A percentile compares a stretch with the other conserved stretches of the same genome.
Conservation (phyloP, 1,140 invertebrate species). For the Drosophila melanica region DNA sequence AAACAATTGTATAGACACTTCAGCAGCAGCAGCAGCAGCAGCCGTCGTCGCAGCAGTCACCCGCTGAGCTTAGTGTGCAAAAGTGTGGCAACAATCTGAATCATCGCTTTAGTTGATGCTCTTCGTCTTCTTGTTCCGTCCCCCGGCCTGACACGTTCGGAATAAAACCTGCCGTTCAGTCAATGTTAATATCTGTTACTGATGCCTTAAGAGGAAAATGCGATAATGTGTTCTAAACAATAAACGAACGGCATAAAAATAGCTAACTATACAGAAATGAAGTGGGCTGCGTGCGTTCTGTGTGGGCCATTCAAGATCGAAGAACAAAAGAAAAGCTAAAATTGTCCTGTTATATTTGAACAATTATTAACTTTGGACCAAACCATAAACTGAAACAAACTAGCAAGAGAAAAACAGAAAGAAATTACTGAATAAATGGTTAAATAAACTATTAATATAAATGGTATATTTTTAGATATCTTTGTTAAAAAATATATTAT, state of each 20-base stretch:
- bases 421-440: no score
- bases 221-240: conserved; percentile 77
- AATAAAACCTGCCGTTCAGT: conserved; percentile 16
- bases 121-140: not conserved
- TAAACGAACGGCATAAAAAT: conserved; percentile 74
- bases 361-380: no score
- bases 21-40: not conserved
- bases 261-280: conserved; percentile 38
- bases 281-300: conserved; percentile 17
- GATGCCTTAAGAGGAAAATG: conserved; percentile 79
- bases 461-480: no score
- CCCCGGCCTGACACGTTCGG: not conserved
- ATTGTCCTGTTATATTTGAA: no score
- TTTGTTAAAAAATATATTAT: no score
- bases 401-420: no score
- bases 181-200: conserved; percentile 66
- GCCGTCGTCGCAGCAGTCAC: conserved; percentile 6
- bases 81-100: conserved; percentile 77
- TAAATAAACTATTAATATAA: no score
- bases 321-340: conserved; percentile 2
- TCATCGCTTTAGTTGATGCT: conserved; percentile 64
- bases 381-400: no score
- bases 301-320: conserved; percentile 33
- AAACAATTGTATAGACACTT: conserved; percentile 36
- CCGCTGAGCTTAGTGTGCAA: conserved; percentile 54